Percentiles rank a stretch among this genome's conserved stretches.
Evolutionary conservation across 2,113 vertebrate species (phyloP).

Genomic region (Paracanthobrama guichenoti): DNA sequence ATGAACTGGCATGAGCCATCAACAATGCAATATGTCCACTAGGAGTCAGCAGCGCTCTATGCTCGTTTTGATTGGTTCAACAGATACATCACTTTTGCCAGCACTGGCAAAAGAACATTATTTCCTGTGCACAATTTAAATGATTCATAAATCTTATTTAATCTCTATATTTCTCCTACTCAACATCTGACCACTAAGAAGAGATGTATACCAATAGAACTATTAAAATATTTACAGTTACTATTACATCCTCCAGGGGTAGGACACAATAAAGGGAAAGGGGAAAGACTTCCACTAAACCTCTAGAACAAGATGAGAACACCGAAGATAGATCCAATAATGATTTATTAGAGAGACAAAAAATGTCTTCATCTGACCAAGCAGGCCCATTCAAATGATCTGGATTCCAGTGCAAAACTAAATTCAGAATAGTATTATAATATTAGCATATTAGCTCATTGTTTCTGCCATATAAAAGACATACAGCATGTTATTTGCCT

Average conservation of each 20-base stretch:
- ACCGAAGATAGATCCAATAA: background rate
- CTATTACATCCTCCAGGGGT: background rate
- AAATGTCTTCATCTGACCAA: background rate
- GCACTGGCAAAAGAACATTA: background rate
- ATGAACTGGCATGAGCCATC: background rate
- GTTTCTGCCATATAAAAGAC: background rate
- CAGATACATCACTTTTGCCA: background rate
- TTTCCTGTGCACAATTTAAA: background rate
- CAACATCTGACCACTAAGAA: background rate
- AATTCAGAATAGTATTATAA: too few relatives aligned
- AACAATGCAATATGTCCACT: slow-evolving; percentile 10
- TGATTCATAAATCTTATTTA: background rate
- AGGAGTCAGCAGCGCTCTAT: background rate
- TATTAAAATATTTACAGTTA: background rate
- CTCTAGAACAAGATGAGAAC: background rate
- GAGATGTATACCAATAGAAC: background rate
- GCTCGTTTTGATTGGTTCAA: background rate
- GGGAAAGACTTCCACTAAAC: background rate
- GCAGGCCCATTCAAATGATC: background rate
- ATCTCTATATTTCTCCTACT: background rate
- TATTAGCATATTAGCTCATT: background rate
- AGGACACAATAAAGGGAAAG: background rate
- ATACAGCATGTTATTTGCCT: background rate
- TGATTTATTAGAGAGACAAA: background rate
- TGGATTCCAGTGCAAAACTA: too few relatives aligned